Evolutionary conservation across 2,797 vertebrate genomes (phyloP), one percentile per base, ranked within the genome.

Genomic region (Sphenopsis melanotis): DNA sequence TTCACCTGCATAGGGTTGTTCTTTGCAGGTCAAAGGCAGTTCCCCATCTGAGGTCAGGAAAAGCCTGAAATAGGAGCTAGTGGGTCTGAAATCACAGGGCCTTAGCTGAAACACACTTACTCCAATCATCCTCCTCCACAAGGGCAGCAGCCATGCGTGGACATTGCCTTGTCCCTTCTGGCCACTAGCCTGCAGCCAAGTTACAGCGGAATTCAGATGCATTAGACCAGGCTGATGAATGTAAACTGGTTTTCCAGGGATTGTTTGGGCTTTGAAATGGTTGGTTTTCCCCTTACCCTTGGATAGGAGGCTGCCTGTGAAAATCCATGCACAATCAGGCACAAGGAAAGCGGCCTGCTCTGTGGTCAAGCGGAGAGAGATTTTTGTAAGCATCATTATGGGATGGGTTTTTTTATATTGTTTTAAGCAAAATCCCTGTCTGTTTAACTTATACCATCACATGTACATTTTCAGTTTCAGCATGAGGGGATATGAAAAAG

Each of bases 321-420:
- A 87, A 93, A 94, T 89, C 69, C 49, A 37, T 84, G 70, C 60
- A 96, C 80, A 90, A 87, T 96, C 93, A 89, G 85, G 53, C 10
- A 3, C 4, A 3, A 83, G 88, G 66, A 72, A 93, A 87, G 56
- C 3, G 4, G 41, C 79, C 87, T 22, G 20, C 37, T 94, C 63
- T 81, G 69, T 7, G 0, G 85, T 63, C 65, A 95, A 90, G 77
- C 77, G 93, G 82, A 96, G 84, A 87, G 53, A 92, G 53, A 32
- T 65, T 93, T 92, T 84, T 71, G 53, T 86, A 80, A 80, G 37
- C 46, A 80, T 90, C 41, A 34, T 70, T 72, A 26, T 10, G 46
- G 65, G 49, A 84, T 26, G 8, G 4, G 0, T 1, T 27, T 53
- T 85, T 88, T 61, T 5, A 10, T 60, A 72, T 46, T 46, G 24